These are phyloP conservation scores for Microchrysa polita DNA, from an alignment of 2,888 invertebrate genomes.

Conservation along the genomic window DNA sequence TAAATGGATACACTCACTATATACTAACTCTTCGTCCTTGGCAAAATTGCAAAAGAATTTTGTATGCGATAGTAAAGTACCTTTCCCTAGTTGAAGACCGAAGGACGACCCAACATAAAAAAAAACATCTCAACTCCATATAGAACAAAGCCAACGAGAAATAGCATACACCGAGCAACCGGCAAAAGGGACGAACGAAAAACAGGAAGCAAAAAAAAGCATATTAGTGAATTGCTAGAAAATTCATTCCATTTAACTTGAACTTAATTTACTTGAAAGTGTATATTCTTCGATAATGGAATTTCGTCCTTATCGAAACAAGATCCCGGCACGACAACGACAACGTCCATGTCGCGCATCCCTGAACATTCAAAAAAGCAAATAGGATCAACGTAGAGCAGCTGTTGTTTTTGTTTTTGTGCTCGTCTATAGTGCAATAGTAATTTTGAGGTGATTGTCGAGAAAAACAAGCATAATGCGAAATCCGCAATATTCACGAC, in stretches of 20 bases:
- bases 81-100: too few relatives aligned
- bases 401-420: neutral
- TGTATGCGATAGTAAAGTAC: too few relatives aligned
- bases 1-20: too few relatives aligned
- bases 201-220: conserved; percentile 12
- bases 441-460: conserved; percentile 10
- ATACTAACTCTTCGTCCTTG: too few relatives aligned
- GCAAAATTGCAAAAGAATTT: too few relatives aligned
- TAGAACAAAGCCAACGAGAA: conserved; percentile 41
- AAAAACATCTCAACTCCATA: too few relatives aligned
- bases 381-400: neutral
- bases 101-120: too few relatives aligned
- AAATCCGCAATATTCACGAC: neutral
- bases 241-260: conserved; percentile 46
- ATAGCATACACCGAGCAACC: neutral
- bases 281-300: conserved; percentile 39
- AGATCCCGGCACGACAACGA: too few relatives aligned
- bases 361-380: conserved; percentile 5
- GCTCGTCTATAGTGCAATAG: neutral
- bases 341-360: neutral
- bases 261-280: conserved; percentile 49
- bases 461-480: neutral
- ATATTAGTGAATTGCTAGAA: conserved; percentile 48
- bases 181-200: neutral
- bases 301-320: conserved; percentile 22